Evolutionary conservation across 1,140 invertebrate species (phyloP).

Genomic region (Camponotus pennsylvanicus): DNA sequence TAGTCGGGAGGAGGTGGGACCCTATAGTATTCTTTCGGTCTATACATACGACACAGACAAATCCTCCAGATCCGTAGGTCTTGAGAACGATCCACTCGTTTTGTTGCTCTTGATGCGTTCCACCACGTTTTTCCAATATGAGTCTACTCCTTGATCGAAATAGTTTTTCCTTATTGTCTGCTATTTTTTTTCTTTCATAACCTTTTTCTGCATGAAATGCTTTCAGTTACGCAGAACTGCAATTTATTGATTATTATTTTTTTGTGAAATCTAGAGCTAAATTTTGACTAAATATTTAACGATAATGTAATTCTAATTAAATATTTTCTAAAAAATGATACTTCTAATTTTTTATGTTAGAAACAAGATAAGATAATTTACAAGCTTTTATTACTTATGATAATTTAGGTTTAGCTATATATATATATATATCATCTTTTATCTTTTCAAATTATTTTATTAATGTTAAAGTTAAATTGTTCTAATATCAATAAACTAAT

Average conservation of each 20-base stretch:
- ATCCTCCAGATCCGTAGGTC: background rate
- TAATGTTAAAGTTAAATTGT: background rate
- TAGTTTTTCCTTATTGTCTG: background rate
- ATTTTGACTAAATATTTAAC: background rate
- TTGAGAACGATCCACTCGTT: background rate
- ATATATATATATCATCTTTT: background rate
- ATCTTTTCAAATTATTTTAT: background rate
- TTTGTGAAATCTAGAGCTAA: background rate
- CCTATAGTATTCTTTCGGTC: constrained; percentile 27
- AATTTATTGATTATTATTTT: background rate
- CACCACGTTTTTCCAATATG: background rate
- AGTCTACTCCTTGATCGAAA: background rate
- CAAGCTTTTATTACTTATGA: background rate
- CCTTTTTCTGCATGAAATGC: background rate
- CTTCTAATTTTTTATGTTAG: constrained; percentile 11
- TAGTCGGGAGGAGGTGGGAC: background rate
- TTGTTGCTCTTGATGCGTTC: background rate
- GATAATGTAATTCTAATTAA: background rate
- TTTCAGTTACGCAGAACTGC: background rate
- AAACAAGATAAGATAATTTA: background rate
- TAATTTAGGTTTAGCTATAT: background rate
- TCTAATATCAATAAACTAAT: background rate
- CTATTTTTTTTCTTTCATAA: background rate
- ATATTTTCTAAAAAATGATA: background rate
- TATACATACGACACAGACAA: constrained; percentile 26